These are phyloP conservation scores for Eurypyga helias DNA, from an alignment of 2,113 vertebrate genomes.

Conservation along the genomic window DNA sequence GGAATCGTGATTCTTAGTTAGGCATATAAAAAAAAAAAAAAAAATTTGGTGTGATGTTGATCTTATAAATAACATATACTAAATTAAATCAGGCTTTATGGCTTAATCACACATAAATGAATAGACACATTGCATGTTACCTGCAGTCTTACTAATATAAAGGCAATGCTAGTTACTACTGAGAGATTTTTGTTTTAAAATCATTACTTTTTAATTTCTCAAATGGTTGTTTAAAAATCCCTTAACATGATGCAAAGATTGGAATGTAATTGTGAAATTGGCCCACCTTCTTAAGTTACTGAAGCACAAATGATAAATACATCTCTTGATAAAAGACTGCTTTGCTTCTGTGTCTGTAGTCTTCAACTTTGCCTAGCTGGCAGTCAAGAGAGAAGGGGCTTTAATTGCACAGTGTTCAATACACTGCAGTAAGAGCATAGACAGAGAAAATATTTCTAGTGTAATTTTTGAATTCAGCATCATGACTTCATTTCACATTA, in stretches of 20 bases:
- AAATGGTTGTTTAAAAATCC: not conserved
- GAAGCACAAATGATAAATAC: not conserved
- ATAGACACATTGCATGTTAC: not conserved
- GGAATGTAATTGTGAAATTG: not conserved
- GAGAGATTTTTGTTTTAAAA: not conserved
- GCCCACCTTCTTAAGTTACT: not conserved
- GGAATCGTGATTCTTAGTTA: not conserved
- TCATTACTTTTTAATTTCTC: not conserved
- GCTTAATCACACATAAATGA: not conserved
- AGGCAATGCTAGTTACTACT: not conserved
- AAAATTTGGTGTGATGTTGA: not conserved
- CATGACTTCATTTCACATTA: constrained; percentile 44
- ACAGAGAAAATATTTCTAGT: constrained; percentile 38
- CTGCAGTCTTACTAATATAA: not conserved
- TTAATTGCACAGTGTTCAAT: not conserved
- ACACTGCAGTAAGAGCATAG: constrained; percentile 6
- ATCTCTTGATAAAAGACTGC: not conserved
- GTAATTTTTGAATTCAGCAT: constrained; percentile 49
- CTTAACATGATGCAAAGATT: not conserved
- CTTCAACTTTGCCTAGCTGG: not conserved
- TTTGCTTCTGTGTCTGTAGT: not conserved
- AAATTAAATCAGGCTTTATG: not conserved
- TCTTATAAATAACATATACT: not conserved
- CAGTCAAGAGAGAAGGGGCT: not conserved
- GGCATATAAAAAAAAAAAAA: not conserved